These are phyloP conservation scores for Frankliniella fusca DNA, from an alignment of 2,888 invertebrate species.

Conservation along the genomic window DNA sequence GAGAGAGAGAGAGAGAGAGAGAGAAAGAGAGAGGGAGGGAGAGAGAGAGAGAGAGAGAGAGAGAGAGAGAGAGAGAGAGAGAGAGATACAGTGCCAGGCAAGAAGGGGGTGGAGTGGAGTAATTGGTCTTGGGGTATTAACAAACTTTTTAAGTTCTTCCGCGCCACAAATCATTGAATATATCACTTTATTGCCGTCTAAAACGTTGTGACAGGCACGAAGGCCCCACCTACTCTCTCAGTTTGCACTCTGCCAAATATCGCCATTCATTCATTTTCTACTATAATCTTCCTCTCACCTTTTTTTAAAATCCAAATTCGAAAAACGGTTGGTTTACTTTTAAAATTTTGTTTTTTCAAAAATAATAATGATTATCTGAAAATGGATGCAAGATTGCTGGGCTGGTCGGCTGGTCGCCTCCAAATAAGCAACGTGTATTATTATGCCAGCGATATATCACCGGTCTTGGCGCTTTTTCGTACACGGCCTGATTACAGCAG, in stretches of 20 bases:
- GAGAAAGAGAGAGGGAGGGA: neutral
- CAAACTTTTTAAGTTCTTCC: slow-evolving; percentile 14
- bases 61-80: neutral
- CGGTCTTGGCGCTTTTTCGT: neutral
- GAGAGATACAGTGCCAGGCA: neutral
- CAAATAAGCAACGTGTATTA: neutral
- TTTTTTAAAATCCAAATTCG: neutral
- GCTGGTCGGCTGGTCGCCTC: neutral
- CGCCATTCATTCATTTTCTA: neutral
- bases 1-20: neutral
- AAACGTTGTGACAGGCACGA: too few relatives aligned
- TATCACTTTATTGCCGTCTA: neutral
- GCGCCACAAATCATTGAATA: slow-evolving; percentile 3
- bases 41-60: neutral
- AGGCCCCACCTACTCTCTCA: too few relatives aligned
- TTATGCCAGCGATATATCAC: slow-evolving; percentile 3
- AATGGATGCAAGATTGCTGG: neutral
- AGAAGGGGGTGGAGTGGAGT: neutral
- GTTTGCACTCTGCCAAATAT: too few relatives aligned
- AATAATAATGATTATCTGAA: neutral
- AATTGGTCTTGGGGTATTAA: neutral
- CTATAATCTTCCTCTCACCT: neutral
- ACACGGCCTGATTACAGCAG: slow-evolving; percentile 14
- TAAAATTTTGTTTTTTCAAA: neutral
- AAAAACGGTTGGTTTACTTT: too few relatives aligned